Percentiles rank a stretch among this genome's conserved stretches.
Evolutionary conservation across 2,797 vertebrate genomes (phyloP).

Genomic region (Melanotaenia parkinsoni): DNA sequence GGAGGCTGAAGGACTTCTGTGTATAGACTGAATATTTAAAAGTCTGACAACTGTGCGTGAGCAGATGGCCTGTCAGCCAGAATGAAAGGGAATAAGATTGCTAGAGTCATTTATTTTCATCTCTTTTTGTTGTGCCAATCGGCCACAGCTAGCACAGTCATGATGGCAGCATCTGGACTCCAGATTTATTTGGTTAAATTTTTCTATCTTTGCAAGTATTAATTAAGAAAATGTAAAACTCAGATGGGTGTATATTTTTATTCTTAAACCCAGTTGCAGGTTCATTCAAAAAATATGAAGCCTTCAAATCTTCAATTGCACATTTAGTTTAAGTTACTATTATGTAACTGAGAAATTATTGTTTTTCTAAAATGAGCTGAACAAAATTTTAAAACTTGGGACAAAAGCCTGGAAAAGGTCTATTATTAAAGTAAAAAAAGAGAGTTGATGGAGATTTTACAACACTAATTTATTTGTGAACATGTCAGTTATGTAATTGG

Average conservation of each 20-base stretch:
- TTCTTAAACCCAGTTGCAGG: background rate
- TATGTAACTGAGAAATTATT: background rate
- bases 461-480: background rate
- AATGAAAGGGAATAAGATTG: background rate
- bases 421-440: background rate
- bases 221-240: background rate
- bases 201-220: background rate
- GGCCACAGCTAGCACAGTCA: background rate
- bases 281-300: background rate
- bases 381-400: background rate
- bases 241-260: background rate
- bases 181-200: background rate
- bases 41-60: constrained; percentile 16
- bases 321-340: background rate
- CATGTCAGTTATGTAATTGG: background rate
- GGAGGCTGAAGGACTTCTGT: constrained; percentile 11
- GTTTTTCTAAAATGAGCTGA: background rate
- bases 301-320: background rate
- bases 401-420: background rate
- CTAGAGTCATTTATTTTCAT: background rate
- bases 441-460: background rate
- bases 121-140: background rate
- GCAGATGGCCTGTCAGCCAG: background rate
- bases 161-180: background rate
- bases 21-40: constrained; percentile 28